Evolutionary conservation across 2,888 invertebrate genomes (phyloP).

Genomic region (Netelia virgata): DNA sequence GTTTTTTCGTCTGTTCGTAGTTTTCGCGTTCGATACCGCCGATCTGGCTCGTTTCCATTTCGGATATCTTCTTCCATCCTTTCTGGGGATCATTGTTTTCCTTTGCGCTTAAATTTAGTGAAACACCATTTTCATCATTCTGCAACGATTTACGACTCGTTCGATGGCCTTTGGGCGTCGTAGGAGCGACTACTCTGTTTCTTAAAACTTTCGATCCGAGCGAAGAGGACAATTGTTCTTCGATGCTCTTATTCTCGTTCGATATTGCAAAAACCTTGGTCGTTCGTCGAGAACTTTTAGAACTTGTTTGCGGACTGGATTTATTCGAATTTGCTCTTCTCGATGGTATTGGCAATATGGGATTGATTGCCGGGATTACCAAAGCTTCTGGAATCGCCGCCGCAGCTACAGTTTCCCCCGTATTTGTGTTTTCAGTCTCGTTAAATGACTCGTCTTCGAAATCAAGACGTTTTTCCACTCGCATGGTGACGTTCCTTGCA

Average conservation of each 20-base stretch:
- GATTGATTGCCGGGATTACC: background rate
- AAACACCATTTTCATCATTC: background rate
- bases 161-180: constrained; percentile 49
- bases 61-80: background rate
- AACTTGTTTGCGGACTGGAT: background rate
- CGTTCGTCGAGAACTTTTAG: background rate
- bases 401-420: constrained; percentile 19
- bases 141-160: constrained; percentile 47
- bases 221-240: background rate
- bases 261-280: background rate
- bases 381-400: background rate
- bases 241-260: background rate
- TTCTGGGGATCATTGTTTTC: constrained; percentile 52
- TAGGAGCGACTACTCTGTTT: constrained; percentile 68
- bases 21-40: constrained; percentile 13
- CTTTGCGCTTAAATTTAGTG: constrained; percentile 31
- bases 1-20: background rate
- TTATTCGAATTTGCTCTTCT: background rate
- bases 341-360: background rate
- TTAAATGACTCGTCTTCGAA: constrained; percentile 54
- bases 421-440: constrained; percentile 42
- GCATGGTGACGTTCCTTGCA: constrained; percentile 24
- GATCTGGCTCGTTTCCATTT: background rate
- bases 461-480: constrained; percentile 38
- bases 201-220: constrained; percentile 62